Evolutionary conservation across 2,888 invertebrate genomes (phyloP), one percentile per base, ranked within the genome.

Genomic region (Stenoptilia bipunctidactyla): DNA sequence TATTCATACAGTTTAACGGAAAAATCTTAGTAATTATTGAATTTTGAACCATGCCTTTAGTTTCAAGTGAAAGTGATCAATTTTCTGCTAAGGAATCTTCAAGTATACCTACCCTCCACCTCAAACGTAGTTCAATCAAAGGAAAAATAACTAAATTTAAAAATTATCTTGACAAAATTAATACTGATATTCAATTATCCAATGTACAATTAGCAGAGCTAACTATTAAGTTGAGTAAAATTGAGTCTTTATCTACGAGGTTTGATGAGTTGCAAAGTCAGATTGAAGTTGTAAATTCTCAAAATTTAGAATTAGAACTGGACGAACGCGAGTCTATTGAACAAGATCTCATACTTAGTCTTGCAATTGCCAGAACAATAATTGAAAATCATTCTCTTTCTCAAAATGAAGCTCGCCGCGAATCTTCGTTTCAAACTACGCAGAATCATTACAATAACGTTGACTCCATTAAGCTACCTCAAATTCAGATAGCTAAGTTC

Each of bases 401-500:
- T 20, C 15, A 39, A 37, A 27, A 35, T n/a, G 36, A 40, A 13
- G 13, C 15, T 37, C 37, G 38, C 14, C 37, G 38, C 14, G 12
- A 14, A 13, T 43, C 42, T 25, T 34, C 39, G 1, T 15, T 9
- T 6, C 15, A 43, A 10, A 34, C 34, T 34, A 12, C n/a, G n/a
- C 39, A 27, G n/a, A n/a, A n/a, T n/a, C 9, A 13, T 27, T 40
- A 35, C 8, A 25, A 42, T 13, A 37, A 40, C n/a, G 9, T 40
- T 1, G 27, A 34, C 15, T 15, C 39, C n/a, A n/a, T 20, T 20
- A 42, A 39, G 37, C 12, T 45, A 2, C 45, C 45, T 39, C 41
- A 45, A 38, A 44, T 48, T 9, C 40, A 46, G 39, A 40, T 47
- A 12, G 25, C 41, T 34, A 45, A 43, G 36, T 47, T 45, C 40